phyloP scores from a whole-genome alignment of 2,888 invertebrate species.

The Epinotia bilunana region DNA sequence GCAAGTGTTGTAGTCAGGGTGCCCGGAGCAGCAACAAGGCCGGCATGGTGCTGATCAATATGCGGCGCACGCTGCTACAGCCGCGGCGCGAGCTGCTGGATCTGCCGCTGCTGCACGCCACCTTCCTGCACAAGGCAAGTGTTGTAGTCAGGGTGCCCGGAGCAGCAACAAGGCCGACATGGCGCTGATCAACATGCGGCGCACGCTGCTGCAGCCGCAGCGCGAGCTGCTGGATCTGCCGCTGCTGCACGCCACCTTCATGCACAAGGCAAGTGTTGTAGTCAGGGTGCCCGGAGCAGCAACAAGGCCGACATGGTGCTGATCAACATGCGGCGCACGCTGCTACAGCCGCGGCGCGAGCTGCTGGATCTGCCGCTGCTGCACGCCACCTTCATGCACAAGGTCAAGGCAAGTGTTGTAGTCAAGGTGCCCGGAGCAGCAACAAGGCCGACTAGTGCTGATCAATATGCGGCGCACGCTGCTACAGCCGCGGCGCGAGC shows the following conservation, averaged over 20 bases:
- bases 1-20: not conserved
- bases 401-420: slow-evolving; percentile 54
- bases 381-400: slow-evolving; percentile 79
- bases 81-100: slow-evolving; percentile 70
- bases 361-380: slow-evolving; percentile 73
- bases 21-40: no score
- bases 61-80: slow-evolving; percentile 66
- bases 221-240: slow-evolving; percentile 73
- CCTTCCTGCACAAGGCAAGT: slow-evolving; percentile 73
- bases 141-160: not conserved
- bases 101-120: slow-evolving; percentile 75
- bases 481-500: slow-evolving; percentile 71
- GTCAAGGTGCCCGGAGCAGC: no score
- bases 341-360: slow-evolving; percentile 73
- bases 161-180: not conserved
- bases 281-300: no score
- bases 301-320: not conserved
- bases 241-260: slow-evolving; percentile 76
- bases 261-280: slow-evolving; percentile 64
- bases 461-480: slow-evolving; percentile 51
- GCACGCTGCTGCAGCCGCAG: slow-evolving; percentile 69
- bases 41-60: not conserved
- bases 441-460: not conserved
- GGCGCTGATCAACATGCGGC: not conserved
- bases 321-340: slow-evolving; percentile 46